A percentile compares a stretch with the other conserved stretches of the same genome.
Conservation (phyloP, 2,797 vertebrate species). For the Girardinus metallicus region DNA sequence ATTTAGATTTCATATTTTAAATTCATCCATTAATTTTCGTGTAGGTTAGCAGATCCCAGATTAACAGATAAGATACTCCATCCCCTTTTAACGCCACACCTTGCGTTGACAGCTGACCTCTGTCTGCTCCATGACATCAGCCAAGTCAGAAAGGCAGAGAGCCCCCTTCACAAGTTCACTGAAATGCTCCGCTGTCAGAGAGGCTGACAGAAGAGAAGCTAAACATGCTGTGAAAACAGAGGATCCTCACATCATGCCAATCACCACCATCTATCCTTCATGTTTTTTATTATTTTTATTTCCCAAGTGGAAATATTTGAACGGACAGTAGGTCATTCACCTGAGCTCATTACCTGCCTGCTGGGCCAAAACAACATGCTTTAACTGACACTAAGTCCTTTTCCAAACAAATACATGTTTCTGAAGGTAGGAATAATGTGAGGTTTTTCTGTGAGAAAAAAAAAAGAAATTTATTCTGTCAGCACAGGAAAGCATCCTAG, state of each 20-base stretch:
- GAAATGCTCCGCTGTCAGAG: conserved; percentile 76
- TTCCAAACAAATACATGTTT: conserved; percentile 35
- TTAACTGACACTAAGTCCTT: conserved; percentile 64
- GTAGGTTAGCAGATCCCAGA: conserved; percentile 12
- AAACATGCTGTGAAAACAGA: conserved; percentile 74
- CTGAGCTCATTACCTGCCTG: conserved; percentile 61
- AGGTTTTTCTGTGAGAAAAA: conserved; percentile 32
- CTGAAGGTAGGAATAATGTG: conserved; percentile 18
- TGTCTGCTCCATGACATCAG: conserved; percentile 76
- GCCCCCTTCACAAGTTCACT: conserved; percentile 62
- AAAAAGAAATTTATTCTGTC: conserved; percentile 59
- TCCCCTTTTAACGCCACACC: conserved; percentile 47
- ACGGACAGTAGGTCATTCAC: conserved; percentile 55
- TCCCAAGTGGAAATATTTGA: conserved; percentile 68
- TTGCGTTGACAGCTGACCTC: conserved; percentile 70
- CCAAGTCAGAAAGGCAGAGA: conserved; percentile 45
- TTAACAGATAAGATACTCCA: conserved; percentile 6
- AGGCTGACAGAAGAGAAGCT: conserved; percentile 71
- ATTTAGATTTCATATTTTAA: not conserved
- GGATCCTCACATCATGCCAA: conserved; percentile 71
- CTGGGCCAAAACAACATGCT: conserved; percentile 47
- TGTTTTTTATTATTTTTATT: conserved; percentile 5
- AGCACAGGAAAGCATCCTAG: conserved; percentile 67
- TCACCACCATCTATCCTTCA: conserved; percentile 58
- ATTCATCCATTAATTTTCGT: conserved; percentile 52